Percentiles rank a stretch among this genome's conserved stretches.
These are phyloP conservation scores for Brienomyrus longianalis DNA, from an alignment of 2,113 vertebrate genomes.

Conservation along the genomic window DNA sequence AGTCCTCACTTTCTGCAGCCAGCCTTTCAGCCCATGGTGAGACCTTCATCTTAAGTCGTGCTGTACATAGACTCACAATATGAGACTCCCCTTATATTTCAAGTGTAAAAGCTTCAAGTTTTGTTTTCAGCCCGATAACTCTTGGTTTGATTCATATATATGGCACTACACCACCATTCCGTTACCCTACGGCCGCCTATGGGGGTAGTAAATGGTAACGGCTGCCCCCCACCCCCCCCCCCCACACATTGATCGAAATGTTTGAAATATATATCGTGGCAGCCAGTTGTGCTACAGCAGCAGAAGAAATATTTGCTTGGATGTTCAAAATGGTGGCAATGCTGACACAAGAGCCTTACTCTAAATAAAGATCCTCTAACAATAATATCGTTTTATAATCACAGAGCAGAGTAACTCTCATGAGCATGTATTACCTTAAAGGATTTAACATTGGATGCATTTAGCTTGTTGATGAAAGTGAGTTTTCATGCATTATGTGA, in stretches of 20 bases:
- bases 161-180: background rate
- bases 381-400: background rate
- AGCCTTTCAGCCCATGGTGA: background rate
- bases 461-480: background rate
- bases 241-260: background rate
- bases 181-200: background rate
- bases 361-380: background rate
- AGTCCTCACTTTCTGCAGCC: background rate
- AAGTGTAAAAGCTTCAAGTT: background rate
- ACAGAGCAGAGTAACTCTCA: background rate
- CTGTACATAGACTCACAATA: background rate
- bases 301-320: background rate
- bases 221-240: background rate
- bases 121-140: background rate
- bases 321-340: background rate
- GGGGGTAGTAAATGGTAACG: background rate
- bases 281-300: background rate
- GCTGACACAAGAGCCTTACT: background rate
- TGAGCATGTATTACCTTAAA: background rate
- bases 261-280: background rate
- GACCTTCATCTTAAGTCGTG: background rate
- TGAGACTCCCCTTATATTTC: background rate
- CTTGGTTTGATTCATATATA: background rate
- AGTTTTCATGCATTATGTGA: background rate
- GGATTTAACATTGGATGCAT: background rate